Evolutionary conservation across 1,140 invertebrate genomes (phyloP).

Genomic region (Magallana gigas): DNA sequence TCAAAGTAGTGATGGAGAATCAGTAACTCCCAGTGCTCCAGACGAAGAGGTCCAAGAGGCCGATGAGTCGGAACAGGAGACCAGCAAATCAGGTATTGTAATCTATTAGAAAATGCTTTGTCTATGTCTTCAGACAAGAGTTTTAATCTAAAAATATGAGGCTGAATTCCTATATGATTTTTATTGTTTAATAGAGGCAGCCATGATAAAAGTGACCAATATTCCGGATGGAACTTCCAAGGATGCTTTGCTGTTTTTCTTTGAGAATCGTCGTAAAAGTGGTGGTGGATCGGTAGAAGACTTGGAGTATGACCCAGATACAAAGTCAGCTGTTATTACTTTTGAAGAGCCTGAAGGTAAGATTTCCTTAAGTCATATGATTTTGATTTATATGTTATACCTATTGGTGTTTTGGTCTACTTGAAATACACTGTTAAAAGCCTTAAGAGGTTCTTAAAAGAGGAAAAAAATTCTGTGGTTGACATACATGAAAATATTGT

Average conservation of each 20-base stretch:
- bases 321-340: constrained; percentile 55
- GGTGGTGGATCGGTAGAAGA: constrained; percentile 61
- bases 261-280: constrained; percentile 60
- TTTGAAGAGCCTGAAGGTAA: constrained; percentile 62
- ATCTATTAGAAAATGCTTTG: no score
- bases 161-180: no score
- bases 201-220: constrained; percentile 52
- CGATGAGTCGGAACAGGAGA: neutral
- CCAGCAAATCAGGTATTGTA: neutral
- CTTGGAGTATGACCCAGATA: constrained; percentile 48
- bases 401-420: no score
- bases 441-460: no score
- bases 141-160: no score
- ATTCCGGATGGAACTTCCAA: constrained; percentile 34
- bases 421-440: no score
- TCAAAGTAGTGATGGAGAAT: neutral
- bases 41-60: neutral
- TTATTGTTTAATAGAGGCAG: neutral
- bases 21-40: neutral
- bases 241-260: constrained; percentile 54
- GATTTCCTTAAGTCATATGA: neutral
- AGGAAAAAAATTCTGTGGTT: no score
- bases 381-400: no score
- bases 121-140: no score
- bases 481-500: no score